These are phyloP conservation scores for Dreissena rostriformis DNA, from an alignment of 1,140 invertebrate species.

Conservation along the genomic window DNA sequence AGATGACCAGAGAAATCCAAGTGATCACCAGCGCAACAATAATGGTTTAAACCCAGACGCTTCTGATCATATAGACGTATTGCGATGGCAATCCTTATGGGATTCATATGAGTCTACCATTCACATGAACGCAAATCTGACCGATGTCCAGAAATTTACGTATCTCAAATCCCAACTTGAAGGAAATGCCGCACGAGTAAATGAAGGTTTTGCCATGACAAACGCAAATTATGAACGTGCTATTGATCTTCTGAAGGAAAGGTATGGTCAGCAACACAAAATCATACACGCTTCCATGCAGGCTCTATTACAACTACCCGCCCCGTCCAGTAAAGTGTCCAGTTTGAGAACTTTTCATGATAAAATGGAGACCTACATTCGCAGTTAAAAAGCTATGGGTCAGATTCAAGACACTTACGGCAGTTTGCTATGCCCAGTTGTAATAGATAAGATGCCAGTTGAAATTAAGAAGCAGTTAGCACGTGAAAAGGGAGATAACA, in stretches of 20 bases:
- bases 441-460: neutral
- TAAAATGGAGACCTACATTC: slow-evolving; percentile 16
- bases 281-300: slow-evolving; percentile 12
- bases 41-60: too few species aligned
- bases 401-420: neutral
- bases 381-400: neutral
- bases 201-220: slow-evolving; percentile 21
- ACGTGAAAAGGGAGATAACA: neutral
- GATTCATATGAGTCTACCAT: slow-evolving; percentile 28
- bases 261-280: slow-evolving; percentile 14
- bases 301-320: neutral
- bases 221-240: slow-evolving; percentile 6
- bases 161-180: slow-evolving; percentile 9
- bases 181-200: neutral
- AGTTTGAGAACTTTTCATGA: slow-evolving; percentile 8
- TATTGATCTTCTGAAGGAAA: slow-evolving; percentile 5
- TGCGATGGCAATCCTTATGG: slow-evolving; percentile 37
- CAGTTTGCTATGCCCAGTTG: neutral
- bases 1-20: too few species aligned
- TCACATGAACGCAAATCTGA: slow-evolving; percentile 19
- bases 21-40: too few species aligned
- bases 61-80: slow-evolving; percentile 12
- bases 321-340: neutral
- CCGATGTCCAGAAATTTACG: slow-evolving; percentile 30
- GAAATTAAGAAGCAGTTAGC: neutral